Evolutionary conservation across 2,113 vertebrate genomes (phyloP), one percentile per base, ranked within the genome.

Genomic region (Chroicocephalus ridibundus): DNA sequence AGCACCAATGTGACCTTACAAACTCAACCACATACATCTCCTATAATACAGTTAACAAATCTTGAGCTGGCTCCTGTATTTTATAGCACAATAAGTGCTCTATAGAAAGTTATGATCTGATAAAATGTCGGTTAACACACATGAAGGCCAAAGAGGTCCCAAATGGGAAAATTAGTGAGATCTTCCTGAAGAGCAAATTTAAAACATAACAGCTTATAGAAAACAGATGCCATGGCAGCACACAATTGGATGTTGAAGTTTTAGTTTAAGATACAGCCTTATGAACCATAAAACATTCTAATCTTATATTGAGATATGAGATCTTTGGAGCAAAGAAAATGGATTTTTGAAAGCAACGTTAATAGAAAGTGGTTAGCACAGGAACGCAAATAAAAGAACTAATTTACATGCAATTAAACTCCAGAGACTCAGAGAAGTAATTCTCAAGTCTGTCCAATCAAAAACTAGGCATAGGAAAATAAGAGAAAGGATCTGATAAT

Each of bases 371-470:
- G 26, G 60, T 89, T 81, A 89, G 72, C 40, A 86, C 22, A 93
- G 42, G 46, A 82, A 64, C 10, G 74, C n/a, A 82, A 93, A 95
- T 40, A 77, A 88, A 96, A 92, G 42, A 93, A 49, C 31, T 65
- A 60, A 93, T 91, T 93, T 82, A 42, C 20, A 70, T 34, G 52
- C 81, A 93, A 62, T 84, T 92, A 91, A 94, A 92, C 54, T 82
- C 76, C 69, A 86, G 52, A 64, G 25, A 89, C 60, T 84, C 5
- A 2, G 19, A 86, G n/a, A 83, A 94, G 12, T 66, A 91, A 86
- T 84, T 92, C 20, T 68, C 4, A 58, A 92, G 60, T 34, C 60
- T 68, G 15, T 9, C 42, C 77, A 89, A 77, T 55, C 51, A 83
- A 91, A 83, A 93, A 3, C 6, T 10, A 77, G 34, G 26, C 66